These are phyloP conservation scores for Mustela lutreola DNA, from an alignment of 2,113 vertebrate species.

Conservation along the genomic window DNA sequence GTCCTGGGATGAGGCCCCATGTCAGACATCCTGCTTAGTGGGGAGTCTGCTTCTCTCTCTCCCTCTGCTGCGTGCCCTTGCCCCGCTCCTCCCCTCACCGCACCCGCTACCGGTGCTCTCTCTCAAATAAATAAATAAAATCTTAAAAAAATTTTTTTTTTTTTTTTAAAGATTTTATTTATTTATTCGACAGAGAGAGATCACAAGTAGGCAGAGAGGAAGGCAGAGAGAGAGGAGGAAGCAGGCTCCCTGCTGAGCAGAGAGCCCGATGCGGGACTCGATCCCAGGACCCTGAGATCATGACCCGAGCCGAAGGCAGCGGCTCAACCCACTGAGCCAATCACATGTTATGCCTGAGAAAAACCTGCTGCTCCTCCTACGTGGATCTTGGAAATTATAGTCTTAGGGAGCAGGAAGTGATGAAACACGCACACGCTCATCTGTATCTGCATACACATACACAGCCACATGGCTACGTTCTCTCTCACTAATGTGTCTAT, in stretches of 20 bases:
- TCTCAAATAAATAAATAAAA: too few species aligned
- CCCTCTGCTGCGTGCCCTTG: neutral
- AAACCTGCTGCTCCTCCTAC: neutral
- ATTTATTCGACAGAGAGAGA: too few species aligned
- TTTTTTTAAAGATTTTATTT: too few species aligned
- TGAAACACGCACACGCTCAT: fast-evolving
- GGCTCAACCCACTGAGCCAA: too few species aligned
- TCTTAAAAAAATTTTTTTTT: too few species aligned
- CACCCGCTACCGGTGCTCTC: neutral
- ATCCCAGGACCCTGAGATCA: too few species aligned
- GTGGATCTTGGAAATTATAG: neutral
- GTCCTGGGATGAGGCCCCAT: neutral
- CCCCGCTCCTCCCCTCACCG: neutral
- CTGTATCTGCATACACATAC: fast-evolving
- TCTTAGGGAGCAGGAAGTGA: neutral
- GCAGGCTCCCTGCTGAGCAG: too few species aligned
- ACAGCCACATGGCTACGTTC: neutral
- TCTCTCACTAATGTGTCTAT: neutral
- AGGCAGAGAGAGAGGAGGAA: too few species aligned
- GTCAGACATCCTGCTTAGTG: neutral
- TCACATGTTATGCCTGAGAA: neutral
- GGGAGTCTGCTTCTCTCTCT: neutral
- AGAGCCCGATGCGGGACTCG: too few species aligned
- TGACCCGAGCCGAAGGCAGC: too few species aligned
- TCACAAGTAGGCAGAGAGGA: too few species aligned